These are phyloP conservation scores for Sapajus apella DNA, from an alignment of 2,113 vertebrate genomes.

Conservation along the genomic window DNA sequence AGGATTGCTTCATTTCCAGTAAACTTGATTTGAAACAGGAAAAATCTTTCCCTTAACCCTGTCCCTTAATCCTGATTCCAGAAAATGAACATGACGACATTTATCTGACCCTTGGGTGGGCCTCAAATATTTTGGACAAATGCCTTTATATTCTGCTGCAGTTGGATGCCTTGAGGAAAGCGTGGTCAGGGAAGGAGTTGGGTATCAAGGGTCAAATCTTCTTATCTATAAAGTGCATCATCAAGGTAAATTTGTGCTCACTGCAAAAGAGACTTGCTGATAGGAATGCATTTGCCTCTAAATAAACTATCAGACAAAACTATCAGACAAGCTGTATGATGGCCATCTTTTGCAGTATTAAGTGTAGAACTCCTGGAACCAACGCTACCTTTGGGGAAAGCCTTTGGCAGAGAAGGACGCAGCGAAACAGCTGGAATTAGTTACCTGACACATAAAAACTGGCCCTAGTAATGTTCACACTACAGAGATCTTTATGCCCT, in stretches of 20 bases:
- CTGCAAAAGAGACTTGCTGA: background rate
- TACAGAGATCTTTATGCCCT: background rate
- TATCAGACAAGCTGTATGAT: background rate
- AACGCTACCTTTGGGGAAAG: conserved; percentile 20
- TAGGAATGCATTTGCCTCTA: background rate
- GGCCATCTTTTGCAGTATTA: background rate
- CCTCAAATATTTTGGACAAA: conserved; percentile 40
- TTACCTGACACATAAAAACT: conserved; percentile 32
- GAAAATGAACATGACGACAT: conserved; percentile 63
- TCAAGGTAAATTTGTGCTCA: background rate
- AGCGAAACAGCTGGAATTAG: conserved; percentile 23
- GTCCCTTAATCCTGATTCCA: conserved; percentile 54
- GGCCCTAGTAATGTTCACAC: background rate
- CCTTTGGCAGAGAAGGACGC: background rate
- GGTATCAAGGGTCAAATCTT: background rate
- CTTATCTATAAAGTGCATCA: background rate
- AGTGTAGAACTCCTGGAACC: background rate
- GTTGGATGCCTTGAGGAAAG: background rate
- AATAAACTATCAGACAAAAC: background rate
- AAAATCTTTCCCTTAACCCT: conserved; percentile 5
- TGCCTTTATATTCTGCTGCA: conserved; percentile 14
- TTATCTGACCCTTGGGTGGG: conserved; percentile 29
- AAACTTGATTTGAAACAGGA: conserved; percentile 55
- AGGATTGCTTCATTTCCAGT: conserved; percentile 62
- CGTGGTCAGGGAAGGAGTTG: background rate